Evolutionary conservation across 2,888 invertebrate species (phyloP), one percentile per base, ranked within the genome.

Genomic region (Leucania comma): DNA sequence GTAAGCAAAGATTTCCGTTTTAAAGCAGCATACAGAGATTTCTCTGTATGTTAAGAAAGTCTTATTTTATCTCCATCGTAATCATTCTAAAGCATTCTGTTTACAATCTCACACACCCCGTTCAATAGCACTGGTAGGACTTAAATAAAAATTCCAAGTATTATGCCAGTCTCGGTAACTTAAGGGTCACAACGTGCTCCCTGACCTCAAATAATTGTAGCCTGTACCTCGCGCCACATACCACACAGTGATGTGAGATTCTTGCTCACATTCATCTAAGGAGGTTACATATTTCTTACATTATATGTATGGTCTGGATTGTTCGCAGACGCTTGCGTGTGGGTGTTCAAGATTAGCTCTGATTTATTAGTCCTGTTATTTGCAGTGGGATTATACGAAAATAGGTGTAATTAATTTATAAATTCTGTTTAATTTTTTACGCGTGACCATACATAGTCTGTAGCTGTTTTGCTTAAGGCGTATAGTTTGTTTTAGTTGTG

Each of bases 171-270:
- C 51, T 75, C 54, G 48, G 61, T 65, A 70, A 78, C 67, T 57
- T 42, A 69, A 64, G 72, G 79, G 75, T 76, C 83, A 75, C 64
- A 82, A 61, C 67, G 59, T 73, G 83, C 76, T 82, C 82, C 67
- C 81, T 86, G 90, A 88, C 89, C 88, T 86, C 83, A 83, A 85
- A 83, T 88, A 84, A 85, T 84, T 88, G 78, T 80, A 75, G 78
- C 69, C 58, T 56, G 67, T 68, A 76, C 76, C 74, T 72, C 75
- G 84, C 72, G 72, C 68, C 75, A 79, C 65, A 78, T 82, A 74
- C 82, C 71, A 48, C 61, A 64, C 17, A 63, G 24, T 68, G 56
- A 78, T 75, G 81, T 71, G 81, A 78, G 72, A 83, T 78, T 79
- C 76, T 81, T 73, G 72, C 56, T 66, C 56, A 68, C 70, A 75